Evolutionary conservation across 2,888 invertebrate genomes (phyloP).

Genomic region (Stenchaetothrips biformis): DNA sequence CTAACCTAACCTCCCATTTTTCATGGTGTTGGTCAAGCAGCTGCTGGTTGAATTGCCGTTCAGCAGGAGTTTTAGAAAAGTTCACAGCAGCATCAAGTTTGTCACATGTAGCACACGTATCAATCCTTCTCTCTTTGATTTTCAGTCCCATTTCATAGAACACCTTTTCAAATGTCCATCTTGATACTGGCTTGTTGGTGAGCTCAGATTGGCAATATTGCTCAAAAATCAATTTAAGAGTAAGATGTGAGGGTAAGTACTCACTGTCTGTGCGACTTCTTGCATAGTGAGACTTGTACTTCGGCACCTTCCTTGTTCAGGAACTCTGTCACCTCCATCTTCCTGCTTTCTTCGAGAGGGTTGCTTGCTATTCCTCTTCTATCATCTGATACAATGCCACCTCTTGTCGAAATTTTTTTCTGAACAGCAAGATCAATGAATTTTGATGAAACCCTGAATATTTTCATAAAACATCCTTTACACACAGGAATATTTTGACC

Average conservation of each 20-base stretch:
- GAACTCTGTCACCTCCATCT: neutral
- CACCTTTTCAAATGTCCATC: neutral
- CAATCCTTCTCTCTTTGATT: conserved; percentile 25
- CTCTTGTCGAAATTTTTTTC: neutral
- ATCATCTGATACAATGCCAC: neutral
- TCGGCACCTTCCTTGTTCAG: neutral
- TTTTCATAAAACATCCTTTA: neutral
- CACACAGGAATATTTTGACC: neutral
- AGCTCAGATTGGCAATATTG: neutral
- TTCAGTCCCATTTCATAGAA: neutral
- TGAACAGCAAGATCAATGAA: neutral
- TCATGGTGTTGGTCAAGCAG: neutral
- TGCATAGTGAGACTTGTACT: neutral
- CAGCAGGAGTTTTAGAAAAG: neutral
- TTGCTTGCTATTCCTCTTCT: neutral
- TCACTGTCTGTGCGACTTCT: neutral
- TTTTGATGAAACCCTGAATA: neutral
- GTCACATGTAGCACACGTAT: conserved; percentile 34
- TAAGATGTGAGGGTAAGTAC: neutral
- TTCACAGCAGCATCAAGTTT: neutral
- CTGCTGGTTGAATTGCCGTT: neutral
- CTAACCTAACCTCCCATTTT: neutral
- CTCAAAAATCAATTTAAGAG: neutral
- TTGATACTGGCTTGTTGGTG: neutral
- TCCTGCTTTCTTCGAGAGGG: neutral